Evolutionary conservation across 2,888 invertebrate genomes (phyloP).

Genomic region (Drosophila peninsularis): DNA sequence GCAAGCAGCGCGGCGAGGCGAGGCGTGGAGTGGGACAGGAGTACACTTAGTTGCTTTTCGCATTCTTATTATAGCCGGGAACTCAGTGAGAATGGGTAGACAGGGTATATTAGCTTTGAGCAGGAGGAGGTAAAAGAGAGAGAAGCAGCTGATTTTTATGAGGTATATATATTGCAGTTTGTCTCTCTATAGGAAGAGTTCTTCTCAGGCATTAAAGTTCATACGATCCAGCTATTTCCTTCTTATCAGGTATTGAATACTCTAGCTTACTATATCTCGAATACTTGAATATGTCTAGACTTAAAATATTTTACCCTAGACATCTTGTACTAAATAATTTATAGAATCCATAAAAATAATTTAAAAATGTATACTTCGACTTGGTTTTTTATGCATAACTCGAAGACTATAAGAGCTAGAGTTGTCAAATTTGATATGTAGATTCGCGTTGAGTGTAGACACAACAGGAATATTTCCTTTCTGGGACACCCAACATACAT

Average conservation of each 20-base stretch:
- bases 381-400: neutral
- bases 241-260: too few species aligned
- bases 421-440: neutral
- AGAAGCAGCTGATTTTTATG: neutral
- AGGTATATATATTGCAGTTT: neutral
- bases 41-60: conserved; percentile 61
- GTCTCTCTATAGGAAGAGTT: neutral
- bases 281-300: neutral
- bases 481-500: neutral
- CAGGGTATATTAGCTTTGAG: neutral
- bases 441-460: too few species aligned
- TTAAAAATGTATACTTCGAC: too few species aligned
- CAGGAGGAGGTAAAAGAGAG: neutral
- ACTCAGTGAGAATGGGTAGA: neutral
- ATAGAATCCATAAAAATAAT: neutral
- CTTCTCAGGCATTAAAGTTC: neutral
- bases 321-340: neutral
- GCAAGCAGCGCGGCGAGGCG: neutral
- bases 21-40: conserved; percentile 19
- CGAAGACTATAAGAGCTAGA: neutral
- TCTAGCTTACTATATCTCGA: neutral
- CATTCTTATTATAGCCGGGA: conserved; percentile 36
- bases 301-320: neutral
- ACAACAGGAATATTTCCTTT: neutral
- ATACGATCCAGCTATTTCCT: neutral